phyloP scores from a whole-genome alignment of 1,140 invertebrate genomes.

The Drosophila lacertosa region DNA sequence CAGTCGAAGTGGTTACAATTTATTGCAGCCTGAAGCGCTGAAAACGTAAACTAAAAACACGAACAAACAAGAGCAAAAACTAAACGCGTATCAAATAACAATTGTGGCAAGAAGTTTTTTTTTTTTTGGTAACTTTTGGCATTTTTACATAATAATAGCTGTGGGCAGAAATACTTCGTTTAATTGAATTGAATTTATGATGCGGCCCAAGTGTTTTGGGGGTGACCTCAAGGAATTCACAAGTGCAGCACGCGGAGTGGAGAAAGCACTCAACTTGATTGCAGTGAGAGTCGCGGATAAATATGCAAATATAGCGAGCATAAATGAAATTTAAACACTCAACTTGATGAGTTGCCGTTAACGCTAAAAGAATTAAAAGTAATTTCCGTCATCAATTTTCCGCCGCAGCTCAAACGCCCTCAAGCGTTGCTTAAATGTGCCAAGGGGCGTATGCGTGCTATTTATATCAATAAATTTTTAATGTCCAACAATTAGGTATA shows the following conservation, averaged over 20 bases:
- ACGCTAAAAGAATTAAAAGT: conserved; percentile 74
- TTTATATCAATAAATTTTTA: conserved; percentile 73
- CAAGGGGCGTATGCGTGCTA: conserved; percentile 48
- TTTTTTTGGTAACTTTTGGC: conserved; percentile 3
- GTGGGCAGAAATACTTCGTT: conserved; percentile 43
- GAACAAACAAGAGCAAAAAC: no score
- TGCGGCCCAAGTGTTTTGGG: conserved; percentile 8
- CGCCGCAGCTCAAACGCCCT: conserved; percentile 20
- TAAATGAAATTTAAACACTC: conserved; percentile 77
- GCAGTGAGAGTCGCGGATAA: conserved; percentile 28
- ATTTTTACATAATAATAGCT: conserved; percentile 43
- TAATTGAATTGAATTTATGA: conserved; percentile 73
- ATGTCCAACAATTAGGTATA: conserved; percentile 59
- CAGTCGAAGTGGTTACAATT: conserved; percentile 25
- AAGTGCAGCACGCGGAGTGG: not conserved
- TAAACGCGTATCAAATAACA: conserved; percentile 54
- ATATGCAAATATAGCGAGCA: conserved; percentile 45
- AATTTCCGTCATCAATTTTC: conserved; percentile 71
- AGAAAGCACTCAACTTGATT: conserved; percentile 67
- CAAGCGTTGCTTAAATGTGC: not conserved
- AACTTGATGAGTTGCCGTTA: conserved; percentile 80
- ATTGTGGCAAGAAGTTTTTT: conserved; percentile 35
- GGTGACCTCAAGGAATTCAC: conserved; percentile 32
- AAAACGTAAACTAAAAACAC: conserved; percentile 37
- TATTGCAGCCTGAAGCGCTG: conserved; percentile 22